Evolutionary conservation across 2,888 invertebrate genomes (phyloP).

Genomic region (Agriopis leucophaearia): DNA sequence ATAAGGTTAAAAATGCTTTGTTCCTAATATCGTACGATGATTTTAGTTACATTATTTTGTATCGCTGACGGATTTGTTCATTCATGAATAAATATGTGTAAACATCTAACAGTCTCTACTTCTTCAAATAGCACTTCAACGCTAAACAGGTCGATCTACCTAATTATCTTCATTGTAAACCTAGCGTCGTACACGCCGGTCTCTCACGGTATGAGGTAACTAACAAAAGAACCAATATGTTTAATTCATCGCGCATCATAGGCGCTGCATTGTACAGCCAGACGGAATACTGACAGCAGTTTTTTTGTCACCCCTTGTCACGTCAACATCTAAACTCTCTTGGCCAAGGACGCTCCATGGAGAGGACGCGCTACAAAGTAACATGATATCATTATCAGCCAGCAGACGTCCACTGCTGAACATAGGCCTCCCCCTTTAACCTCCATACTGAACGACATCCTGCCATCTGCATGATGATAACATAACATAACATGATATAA

Average conservation of each 20-base stretch:
- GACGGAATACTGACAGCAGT: constrained; percentile 60
- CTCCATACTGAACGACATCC: too few species aligned
- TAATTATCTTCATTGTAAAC: constrained; percentile 44
- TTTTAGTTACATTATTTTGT: too few species aligned
- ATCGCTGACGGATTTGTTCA: too few species aligned
- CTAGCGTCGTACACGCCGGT: constrained; percentile 29
- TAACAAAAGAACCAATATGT: constrained; percentile 58
- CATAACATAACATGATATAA: too few species aligned
- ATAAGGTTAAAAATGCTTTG: too few species aligned
- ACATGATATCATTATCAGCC: too few species aligned
- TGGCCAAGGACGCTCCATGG: neutral
- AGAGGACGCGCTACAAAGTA: too few species aligned
- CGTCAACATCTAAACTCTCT: neutral
- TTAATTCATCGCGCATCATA: constrained; percentile 68
- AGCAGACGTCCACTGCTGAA: too few species aligned
- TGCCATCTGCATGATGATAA: too few species aligned
- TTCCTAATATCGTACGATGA: too few species aligned
- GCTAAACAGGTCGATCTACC: constrained; percentile 31
- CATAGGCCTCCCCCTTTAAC: too few species aligned
- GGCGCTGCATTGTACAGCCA: constrained; percentile 45
- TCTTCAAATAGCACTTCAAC: constrained; percentile 5
- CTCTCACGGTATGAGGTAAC: constrained; percentile 50
- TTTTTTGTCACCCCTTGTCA: constrained; percentile 46
- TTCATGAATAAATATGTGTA: neutral
- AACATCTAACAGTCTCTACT: neutral